Base-by-base conservation (phyloP, 2,888 invertebrate genomes). In the Caenorhabditis doughertyi region DNA sequence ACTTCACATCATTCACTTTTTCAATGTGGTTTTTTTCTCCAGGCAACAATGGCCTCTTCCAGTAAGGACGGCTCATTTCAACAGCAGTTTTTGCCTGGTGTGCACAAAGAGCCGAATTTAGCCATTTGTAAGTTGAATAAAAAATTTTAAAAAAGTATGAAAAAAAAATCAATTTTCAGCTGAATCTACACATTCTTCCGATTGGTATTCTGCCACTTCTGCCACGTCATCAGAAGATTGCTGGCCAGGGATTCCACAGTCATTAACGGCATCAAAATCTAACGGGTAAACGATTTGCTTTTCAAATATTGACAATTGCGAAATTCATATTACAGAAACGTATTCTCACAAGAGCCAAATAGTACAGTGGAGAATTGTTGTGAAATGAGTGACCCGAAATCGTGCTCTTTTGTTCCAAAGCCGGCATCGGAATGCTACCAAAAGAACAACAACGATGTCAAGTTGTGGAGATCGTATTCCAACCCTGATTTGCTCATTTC, bases 401-500 rank as follows among this genome's bases (percentile, higher is more conserved):
- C 76, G 5, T 76, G 76, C 32, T 76, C 76, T 29, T 76, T 49
- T 23, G 25, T 68, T 27, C 76, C 76, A 3, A 27, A 49, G 9
- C 0, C 11, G 13, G 13, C 44, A 5, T 23, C 25, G n/a, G 32
- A 53, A 4, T 29, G 11, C 4, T 35, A 27, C 18, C 56, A 21
- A 47, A 32, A 13, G 0, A 27, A 11, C 0, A 64, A 8, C 16
- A 27, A 9, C 3, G 55, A 44, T 11, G 18, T 23, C 16, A 29
- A n/a, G 16, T 18, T 56, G 18, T 23, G 21, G 16, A 49, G 80
- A 16, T 81, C 80, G 2, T 81, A 47, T 42, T 81, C 80, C 8
- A 74, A 81, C 42, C 80, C 80, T 18, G 80, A 81, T 21, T 39
- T 81, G 64, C 32, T 68, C 4, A 32, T 67, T 2, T 32, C 77